phyloP scores from a whole-genome alignment of 2,113 vertebrate species.

The Odocoileus hemionus region DNA sequence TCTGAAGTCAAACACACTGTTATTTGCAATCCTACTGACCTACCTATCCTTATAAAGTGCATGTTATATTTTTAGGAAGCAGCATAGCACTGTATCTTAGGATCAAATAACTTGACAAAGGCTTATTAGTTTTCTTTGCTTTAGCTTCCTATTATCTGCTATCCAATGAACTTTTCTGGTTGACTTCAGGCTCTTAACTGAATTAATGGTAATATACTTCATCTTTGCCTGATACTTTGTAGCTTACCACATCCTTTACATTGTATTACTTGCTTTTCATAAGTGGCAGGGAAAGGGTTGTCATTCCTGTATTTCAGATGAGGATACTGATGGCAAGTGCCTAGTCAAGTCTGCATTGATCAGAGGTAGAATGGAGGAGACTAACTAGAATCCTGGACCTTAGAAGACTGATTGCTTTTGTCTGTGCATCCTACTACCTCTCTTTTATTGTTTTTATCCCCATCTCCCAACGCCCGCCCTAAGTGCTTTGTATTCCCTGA shows the following conservation, averaged over 20 bases:
- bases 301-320: constrained; percentile 8
- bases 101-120: background rate
- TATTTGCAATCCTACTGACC: constrained; percentile 33
- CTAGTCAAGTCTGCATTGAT: background rate
- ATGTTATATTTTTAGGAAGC: constrained; percentile 26
- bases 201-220: background rate
- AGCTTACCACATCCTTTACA: background rate
- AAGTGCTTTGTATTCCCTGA: background rate
- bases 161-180: background rate
- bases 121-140: background rate
- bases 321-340: background rate
- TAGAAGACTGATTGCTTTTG: background rate
- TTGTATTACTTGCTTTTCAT: background rate
- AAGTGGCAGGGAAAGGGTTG: background rate
- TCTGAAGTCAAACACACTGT: background rate
- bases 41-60: background rate
- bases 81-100: background rate
- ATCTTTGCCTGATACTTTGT: constrained; percentile 2
- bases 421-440: background rate
- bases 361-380: background rate
- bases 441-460: background rate
- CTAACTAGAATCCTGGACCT: background rate
- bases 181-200: background rate
- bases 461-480: background rate
- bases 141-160: background rate